Percentiles rank a stretch among this genome's conserved stretches.
These are phyloP conservation scores for Bradypus variegatus DNA, from an alignment of 2,797 vertebrate species.

Conservation along the genomic window DNA sequence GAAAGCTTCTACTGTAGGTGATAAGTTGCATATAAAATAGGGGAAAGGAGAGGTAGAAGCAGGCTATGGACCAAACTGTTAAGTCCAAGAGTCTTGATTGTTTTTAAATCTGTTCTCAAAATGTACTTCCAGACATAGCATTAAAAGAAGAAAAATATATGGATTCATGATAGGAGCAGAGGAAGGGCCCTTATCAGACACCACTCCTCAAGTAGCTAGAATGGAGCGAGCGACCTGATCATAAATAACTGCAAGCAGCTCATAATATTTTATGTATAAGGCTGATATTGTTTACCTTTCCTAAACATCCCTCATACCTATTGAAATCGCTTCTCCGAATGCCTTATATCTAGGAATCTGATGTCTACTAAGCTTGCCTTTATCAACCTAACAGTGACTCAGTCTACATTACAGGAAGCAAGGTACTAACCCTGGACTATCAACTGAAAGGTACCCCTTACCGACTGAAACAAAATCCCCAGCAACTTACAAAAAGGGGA, in stretches of 20 bases:
- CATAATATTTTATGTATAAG: not conserved
- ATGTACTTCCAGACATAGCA: not conserved
- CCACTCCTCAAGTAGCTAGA: not conserved
- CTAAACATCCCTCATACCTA: not conserved
- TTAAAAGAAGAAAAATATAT: not conserved
- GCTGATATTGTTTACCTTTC: not conserved
- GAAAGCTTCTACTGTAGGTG: not conserved
- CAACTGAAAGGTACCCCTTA: not conserved
- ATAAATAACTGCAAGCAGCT: not conserved
- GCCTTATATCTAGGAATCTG: not conserved
- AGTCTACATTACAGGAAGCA: not conserved
- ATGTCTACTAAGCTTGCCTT: not conserved
- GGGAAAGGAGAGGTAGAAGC: not conserved
- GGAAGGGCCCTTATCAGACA: not conserved
- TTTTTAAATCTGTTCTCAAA: conserved; percentile 23
- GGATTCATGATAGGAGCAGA: not conserved
- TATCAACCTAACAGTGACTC: conserved; percentile 9
- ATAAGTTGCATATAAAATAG: not conserved
- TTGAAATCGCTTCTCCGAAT: conserved; percentile 24
- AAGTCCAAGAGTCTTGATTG: not conserved
- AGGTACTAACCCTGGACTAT: not conserved
- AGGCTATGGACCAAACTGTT: not conserved
- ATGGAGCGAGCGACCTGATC: not conserved
- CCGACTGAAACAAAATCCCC: not conserved
- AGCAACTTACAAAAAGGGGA: conserved; percentile 19